A percentile compares a stretch with the other conserved stretches of the same genome.
These are phyloP conservation scores for Erpobdella octoculata DNA, from an alignment of 2,888 invertebrate species.

Conservation along the genomic window DNA sequence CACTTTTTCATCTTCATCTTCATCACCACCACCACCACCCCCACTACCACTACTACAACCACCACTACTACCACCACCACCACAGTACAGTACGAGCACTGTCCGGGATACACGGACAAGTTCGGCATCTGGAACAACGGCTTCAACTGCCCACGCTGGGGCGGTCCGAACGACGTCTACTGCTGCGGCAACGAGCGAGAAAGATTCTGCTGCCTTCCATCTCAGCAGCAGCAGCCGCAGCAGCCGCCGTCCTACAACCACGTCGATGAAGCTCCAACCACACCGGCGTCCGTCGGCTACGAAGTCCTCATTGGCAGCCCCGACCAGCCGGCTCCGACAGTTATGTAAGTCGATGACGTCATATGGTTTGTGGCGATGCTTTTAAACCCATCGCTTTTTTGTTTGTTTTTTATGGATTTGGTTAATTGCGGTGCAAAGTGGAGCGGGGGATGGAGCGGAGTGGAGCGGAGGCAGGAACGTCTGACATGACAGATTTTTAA, in stretches of 20 bases:
- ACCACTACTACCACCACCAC: neutral
- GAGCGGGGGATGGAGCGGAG: neutral
- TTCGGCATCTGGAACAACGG: slow-evolving; percentile 38
- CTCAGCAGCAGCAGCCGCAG: neutral
- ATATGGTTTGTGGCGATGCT: too few species aligned
- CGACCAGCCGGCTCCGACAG: neutral
- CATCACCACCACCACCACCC: neutral
- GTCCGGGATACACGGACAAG: slow-evolving; percentile 36
- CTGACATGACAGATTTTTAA: neutral
- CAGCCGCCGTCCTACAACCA: neutral
- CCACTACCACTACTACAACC: neutral
- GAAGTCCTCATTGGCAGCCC: neutral
- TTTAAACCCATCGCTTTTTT: neutral
- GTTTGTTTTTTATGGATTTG: neutral
- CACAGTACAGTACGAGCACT: slow-evolving; percentile 29
- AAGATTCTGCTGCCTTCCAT: slow-evolving; percentile 34
- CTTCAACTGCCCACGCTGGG: slow-evolving; percentile 37
- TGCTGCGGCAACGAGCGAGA: slow-evolving; percentile 31
- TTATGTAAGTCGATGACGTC: neutral
- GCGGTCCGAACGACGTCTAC: slow-evolving; percentile 23
- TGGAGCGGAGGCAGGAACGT: neutral
- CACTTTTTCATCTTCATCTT: neutral
- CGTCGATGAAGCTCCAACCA: neutral
- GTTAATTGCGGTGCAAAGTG: neutral
- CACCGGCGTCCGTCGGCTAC: neutral